Base-by-base conservation (phyloP, 2,113 vertebrate genomes). In the Ciconia boyciana region DNA sequence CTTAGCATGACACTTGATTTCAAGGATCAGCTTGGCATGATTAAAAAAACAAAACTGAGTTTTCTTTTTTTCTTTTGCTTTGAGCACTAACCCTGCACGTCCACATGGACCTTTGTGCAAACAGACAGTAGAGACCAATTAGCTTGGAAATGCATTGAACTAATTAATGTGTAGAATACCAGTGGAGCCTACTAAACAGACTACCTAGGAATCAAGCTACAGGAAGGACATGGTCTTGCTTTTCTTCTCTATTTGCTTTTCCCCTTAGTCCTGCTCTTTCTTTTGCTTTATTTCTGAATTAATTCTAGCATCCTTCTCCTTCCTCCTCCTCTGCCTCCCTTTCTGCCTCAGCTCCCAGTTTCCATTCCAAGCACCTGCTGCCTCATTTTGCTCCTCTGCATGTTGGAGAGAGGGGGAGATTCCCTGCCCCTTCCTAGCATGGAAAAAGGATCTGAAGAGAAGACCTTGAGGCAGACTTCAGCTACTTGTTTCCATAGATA, bases 401-500 rank as follows among this genome's bases (percentile, higher is more conserved):
- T 36, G 5, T 32, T 76, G 62, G 70, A 72, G 14, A 2, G 34
- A 41, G 34, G 17, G 41, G 41, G 22, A 93, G 32, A 72, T 90
- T 80, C 51, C 22, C 8, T 92, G 29, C 31, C 39, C 68, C 31
- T 88, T 79, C 39, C 61, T 76, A 15, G 15, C 64, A 54, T 16
- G 43, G 72, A 32, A 4, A 9, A 83, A 78, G 43, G 21, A 81
- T 68, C n/a, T 92, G 64, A 70, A 81, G 26, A 72, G 61, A 85
- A 89, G 91, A 79, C 69, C 77, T 64, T 19, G 55, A 62, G 46
- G 39, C 60, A 95, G 83, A 55, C 43, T 89, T 91, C 43, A 93
- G 62, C 66, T 95, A 11, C 79, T 94, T 74, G 87, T 95, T 97
- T 87, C 94, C 80, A 92, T 93, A 95, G 89, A 87, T 95, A 95